phyloP scores from a whole-genome alignment of 2,888 invertebrate genomes.

The Dastarcus helophoroides region DNA sequence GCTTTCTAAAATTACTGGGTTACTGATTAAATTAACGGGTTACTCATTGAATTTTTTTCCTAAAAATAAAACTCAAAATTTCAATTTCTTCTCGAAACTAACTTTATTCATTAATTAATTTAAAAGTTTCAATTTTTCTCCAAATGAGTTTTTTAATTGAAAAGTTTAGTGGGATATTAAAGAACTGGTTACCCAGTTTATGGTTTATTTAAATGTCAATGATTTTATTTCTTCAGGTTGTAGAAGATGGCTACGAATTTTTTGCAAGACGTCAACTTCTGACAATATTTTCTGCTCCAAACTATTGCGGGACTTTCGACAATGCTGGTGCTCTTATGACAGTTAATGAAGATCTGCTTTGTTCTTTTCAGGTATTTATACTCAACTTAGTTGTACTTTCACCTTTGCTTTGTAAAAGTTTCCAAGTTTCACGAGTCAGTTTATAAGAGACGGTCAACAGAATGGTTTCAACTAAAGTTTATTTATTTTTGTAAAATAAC shows the following conservation, averaged over 20 bases:
- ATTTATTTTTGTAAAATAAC: too few relatives aligned
- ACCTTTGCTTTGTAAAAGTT: too few relatives aligned
- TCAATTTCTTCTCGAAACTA: too few relatives aligned
- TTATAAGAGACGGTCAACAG: too few relatives aligned
- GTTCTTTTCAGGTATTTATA: slow-evolving; percentile 56
- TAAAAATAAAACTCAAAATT: too few relatives aligned
- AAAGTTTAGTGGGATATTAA: background rate
- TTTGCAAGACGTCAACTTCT: slow-evolving; percentile 27
- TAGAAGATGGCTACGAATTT: slow-evolving; percentile 31
- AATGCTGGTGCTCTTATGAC: slow-evolving; percentile 29
- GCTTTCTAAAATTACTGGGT: too few relatives aligned
- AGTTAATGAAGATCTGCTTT: slow-evolving; percentile 23
- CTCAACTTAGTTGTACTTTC: too few relatives aligned
- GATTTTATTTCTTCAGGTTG: slow-evolving; percentile 24
- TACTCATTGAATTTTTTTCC: too few relatives aligned
- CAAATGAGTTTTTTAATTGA: background rate
- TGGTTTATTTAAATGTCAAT: slow-evolving; percentile 1
- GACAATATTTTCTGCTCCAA: slow-evolving; percentile 31
- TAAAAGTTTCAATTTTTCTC: background rate
- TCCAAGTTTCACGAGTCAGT: too few relatives aligned
- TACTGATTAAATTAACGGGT: too few relatives aligned
- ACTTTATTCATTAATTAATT: slow-evolving; percentile 18
- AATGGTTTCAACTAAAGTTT: too few relatives aligned
- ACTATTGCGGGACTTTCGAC: slow-evolving; percentile 30
- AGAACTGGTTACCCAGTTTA: slow-evolving; percentile 3